Evolutionary conservation across 2,113 vertebrate species (phyloP).

Genomic region (Lepus americanus): DNA sequence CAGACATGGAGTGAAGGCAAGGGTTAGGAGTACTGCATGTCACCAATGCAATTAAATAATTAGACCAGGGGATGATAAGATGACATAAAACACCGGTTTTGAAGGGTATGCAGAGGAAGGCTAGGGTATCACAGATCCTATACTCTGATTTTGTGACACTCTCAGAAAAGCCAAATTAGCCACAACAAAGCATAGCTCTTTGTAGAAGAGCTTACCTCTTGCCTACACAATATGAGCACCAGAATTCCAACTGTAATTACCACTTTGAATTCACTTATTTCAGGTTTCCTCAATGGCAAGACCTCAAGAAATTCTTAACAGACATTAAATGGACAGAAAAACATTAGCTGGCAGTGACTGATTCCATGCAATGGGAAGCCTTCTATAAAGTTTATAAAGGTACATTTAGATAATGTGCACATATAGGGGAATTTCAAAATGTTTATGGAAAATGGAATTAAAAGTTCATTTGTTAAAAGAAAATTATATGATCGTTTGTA

Average conservation of each 20-base stretch:
- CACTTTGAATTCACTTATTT: background rate
- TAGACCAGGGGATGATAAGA: background rate
- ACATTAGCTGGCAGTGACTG: background rate
- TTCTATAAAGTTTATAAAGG: background rate
- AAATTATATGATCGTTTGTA: no score
- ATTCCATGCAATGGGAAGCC: background rate
- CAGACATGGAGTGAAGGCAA: background rate
- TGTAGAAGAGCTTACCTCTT: background rate
- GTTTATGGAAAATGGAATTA: no score
- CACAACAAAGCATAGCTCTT: background rate
- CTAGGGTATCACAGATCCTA: fast-evolving
- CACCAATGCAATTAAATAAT: background rate
- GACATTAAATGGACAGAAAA: background rate
- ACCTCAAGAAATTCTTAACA: constrained; percentile 11
- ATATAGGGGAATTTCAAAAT: background rate
- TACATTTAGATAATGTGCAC: background rate
- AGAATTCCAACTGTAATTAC: background rate
- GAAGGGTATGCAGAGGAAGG: background rate
- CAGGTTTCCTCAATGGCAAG: background rate
- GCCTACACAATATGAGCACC: background rate
- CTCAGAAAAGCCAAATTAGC: background rate
- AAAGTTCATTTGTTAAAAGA: no score
- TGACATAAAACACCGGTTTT: fast-evolving
- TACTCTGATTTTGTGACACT: background rate
- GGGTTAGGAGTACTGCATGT: background rate